Percentiles rank a stretch among this genome's conserved stretches.
Conservation (phyloP, 1,140 invertebrate genomes). For the Babylonia areolata region DNA sequence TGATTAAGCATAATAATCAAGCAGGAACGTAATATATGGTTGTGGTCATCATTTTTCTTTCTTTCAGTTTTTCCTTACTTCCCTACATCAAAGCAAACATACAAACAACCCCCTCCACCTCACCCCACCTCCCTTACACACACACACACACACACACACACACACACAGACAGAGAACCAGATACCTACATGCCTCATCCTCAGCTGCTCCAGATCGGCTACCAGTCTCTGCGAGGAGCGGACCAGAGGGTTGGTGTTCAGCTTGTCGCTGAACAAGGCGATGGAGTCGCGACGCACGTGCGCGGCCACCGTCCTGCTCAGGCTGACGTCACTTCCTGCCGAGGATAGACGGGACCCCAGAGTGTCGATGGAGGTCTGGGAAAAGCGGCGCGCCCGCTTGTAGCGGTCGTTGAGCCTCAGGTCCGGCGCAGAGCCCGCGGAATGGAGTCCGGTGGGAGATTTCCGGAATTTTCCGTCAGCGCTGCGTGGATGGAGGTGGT, state of each 20-base stretch:
- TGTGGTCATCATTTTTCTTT: too few species aligned
- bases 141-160: too few species aligned
- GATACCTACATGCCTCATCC: constrained; percentile 23
- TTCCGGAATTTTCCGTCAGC: background rate
- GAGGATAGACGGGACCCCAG: background rate
- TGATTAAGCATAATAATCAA: too few species aligned
- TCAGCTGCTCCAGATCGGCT: constrained; percentile 26
- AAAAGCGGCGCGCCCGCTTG: background rate
- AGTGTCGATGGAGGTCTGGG: constrained; percentile 27
- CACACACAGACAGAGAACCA: background rate
- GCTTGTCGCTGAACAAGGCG: constrained; percentile 52
- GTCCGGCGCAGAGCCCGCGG: constrained; percentile 17
- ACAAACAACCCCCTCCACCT: too few species aligned
- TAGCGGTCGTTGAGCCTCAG: constrained; percentile 31
- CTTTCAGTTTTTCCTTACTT: background rate
- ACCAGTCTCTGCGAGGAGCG: background rate
- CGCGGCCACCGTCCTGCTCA: constrained; percentile 39
- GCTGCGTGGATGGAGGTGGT: too few species aligned
- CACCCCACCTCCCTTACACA: too few species aligned
- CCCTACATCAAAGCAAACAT: too few species aligned
- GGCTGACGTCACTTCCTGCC: constrained; percentile 12
- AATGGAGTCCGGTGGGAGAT: constrained; percentile 19
- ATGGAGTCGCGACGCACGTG: constrained; percentile 58
- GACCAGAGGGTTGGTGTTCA: constrained; percentile 31
- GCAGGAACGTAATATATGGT: too few species aligned